Base-by-base conservation (phyloP, 1,140 invertebrate species). In the Oreohelix idahoensis region DNA sequence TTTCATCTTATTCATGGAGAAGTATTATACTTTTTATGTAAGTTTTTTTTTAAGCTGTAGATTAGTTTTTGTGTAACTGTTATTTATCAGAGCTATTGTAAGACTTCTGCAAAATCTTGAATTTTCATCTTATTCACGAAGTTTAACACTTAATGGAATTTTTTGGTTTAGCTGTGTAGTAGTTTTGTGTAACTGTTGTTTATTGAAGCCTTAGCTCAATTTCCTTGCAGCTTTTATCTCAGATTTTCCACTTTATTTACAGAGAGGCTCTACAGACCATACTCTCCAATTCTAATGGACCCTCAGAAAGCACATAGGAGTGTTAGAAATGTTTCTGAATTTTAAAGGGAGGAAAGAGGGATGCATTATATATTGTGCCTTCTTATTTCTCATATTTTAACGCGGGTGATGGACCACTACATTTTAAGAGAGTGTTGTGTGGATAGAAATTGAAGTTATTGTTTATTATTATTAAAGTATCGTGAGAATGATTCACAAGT, bases 261-360 rank as follows among this genome's bases (percentile, higher is more conserved):
- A 74, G 71, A 49, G 71, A 39, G 10, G 71, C 71, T n/a, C 23
- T 74, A 39, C 38, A 74, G 38, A 39, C 38, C 71, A 74, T 74
- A 42, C 29, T 74, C 4, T 42, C 71, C 26, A 26, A 11, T 42
- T 74, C 71, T 35, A 42, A 26, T 74, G 71, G 71, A 26, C 69
- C 32, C 69, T 23, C 69, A 35, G 69, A 39, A 71, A 39, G 69
- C 29, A 32, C 32, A 71, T 71, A 71, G 32, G 29, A 26, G 51
- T 58, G 1, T 10, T 15, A 4, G 51, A 58, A 4, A 15, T 58
- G 51, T 58, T 58, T 26, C 51, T 58, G 1, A 58, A 58, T 26
- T 58, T 4, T 23, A 5, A 1, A 66, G 5, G 63, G 63, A 66
- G 29, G 17, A 66, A 32, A 32, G 51, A 66, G 17, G 26, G 26